Evolutionary conservation across 23 tunicate species (phyloP).

Genomic region (Aplidium turbinatum): DNA sequence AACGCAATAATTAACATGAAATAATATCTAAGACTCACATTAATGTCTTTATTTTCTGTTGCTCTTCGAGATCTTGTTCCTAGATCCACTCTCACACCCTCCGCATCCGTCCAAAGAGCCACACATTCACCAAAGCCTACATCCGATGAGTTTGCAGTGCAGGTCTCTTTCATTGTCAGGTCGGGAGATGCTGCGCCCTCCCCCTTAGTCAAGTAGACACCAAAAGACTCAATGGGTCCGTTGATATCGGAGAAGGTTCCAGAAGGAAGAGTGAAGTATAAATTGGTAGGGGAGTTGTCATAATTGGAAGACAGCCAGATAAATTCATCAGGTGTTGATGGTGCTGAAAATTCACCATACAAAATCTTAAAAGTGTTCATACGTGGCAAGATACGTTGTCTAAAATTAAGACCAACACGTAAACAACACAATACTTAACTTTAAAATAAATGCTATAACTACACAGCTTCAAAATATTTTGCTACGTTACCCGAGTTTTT

Average conservation of each 20-base stretch:
- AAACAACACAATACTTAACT: no score
- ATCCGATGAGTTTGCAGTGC: not conserved
- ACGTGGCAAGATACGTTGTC: no score
- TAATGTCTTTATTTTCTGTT: constrained; percentile 24
- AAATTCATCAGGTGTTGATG: constrained; percentile 11
- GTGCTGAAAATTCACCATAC: constrained; percentile 8
- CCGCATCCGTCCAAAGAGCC: constrained; percentile 38
- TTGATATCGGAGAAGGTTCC: constrained; percentile 41
- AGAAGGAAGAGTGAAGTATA: constrained; percentile 26
- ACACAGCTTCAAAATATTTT: no score
- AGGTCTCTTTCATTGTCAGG: constrained; percentile 23
- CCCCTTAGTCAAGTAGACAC: constrained; percentile 3
- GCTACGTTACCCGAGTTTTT: no score
- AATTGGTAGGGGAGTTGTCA: not conserved
- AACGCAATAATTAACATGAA: no score
- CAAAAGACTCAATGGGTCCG: constrained; percentile 55
- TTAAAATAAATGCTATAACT: no score
- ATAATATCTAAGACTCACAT: constrained; percentile 34
- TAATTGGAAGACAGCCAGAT: not conserved
- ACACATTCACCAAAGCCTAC: constrained; percentile 43
- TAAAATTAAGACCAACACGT: no score
- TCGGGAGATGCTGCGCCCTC: constrained; percentile 11
- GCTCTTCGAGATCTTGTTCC: constrained; percentile 30
- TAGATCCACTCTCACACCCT: no score
- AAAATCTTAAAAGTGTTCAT: no score